A percentile compares a stretch with the other conserved stretches of the same genome.
Evolutionary conservation across 1,140 invertebrate species (phyloP).

Genomic region (Cotesia glomerata): DNA sequence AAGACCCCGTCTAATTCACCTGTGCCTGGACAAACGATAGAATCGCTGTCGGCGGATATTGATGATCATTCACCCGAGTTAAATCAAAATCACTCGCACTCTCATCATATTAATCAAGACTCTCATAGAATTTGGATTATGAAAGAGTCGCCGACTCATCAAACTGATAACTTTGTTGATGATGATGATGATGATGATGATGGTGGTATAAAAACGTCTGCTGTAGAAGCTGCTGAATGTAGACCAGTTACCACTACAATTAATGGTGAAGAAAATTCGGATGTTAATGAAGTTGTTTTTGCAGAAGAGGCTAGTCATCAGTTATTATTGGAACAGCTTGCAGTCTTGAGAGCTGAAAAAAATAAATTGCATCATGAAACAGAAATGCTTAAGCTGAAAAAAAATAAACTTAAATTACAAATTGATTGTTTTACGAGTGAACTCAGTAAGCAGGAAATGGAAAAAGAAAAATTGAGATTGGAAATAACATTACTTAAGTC

Average conservation of each 20-base stretch:
- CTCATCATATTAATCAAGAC: no score
- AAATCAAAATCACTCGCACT: not conserved
- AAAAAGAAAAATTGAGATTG: slow-evolving; percentile 55
- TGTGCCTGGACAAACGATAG: slow-evolving; percentile 19
- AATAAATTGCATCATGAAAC: slow-evolving; percentile 55
- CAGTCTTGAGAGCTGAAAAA: slow-evolving; percentile 51
- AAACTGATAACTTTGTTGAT: slow-evolving; percentile 43
- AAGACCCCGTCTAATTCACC: slow-evolving; percentile 33
- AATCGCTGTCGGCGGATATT: not conserved
- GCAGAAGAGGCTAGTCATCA: slow-evolving; percentile 50
- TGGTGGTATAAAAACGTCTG: slow-evolving; percentile 22
- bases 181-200: slow-evolving; percentile 39
- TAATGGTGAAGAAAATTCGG: not conserved
- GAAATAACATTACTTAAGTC: slow-evolving; percentile 57
- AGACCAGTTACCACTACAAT: slow-evolving; percentile 1
- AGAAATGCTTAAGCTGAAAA: slow-evolving; percentile 56
- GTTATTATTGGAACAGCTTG: slow-evolving; percentile 53
- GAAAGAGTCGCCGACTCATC: slow-evolving; percentile 41
- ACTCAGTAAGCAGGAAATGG: slow-evolving; percentile 55
- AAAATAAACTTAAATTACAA: slow-evolving; percentile 50
- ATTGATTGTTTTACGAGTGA: slow-evolving; percentile 54
- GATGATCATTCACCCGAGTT: not conserved
- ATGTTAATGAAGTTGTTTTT: slow-evolving; percentile 38
- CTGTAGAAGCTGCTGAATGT: not conserved
- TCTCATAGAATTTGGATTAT: slow-evolving; percentile 34